Base-by-base conservation (phyloP, 2,888 invertebrate genomes). In the Dascillus cervinus region DNA sequence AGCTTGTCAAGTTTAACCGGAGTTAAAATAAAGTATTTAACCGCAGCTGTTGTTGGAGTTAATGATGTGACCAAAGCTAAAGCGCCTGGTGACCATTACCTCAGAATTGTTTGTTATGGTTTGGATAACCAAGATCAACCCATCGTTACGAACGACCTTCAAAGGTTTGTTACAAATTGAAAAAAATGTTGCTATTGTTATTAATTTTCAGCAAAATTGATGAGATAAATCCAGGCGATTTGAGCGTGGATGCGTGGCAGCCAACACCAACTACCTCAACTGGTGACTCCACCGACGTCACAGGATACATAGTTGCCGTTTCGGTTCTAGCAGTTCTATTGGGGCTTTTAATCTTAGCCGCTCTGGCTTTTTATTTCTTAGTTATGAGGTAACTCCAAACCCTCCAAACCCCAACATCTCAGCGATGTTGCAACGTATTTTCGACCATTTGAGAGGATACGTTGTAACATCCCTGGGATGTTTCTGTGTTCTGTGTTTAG, bases 1-100 rank as follows among this genome's bases (percentile, higher is more conserved):
- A 44, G 55, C 26, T 36, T 71, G 19, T 64, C 60, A 21, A 45
- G 45, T 12, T 52, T 60, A 29, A 51, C 70, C 3, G 65, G 64
- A 9, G 65, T 68, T 41, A 60, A 65, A 37, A 49, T 72, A n/a
- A 67, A 62, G 48, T 47, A 59, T 17, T 51, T 72, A 20, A 62
- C 63, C 33, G 60, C 68, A 21, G 52, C 60, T 8, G 63, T 71
- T 11, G 50, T 68, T 30, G 62, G 69, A 17, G 50, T 51, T 35
- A 49, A 47, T 29, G 39, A 41, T 30, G 43, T 39, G 10, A 21
- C 6, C 14, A 17, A 6, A 8, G 3, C 3, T 9, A 15, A 15
- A 19, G 15, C 31, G 8, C 34, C 32, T 12, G 22, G 31, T 19
- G 43, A 39, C 11, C 33, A 47, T 14, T 33, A 31, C 8, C 31